These are phyloP conservation scores for Gouania willdenowi DNA, from an alignment of 2,797 vertebrate genomes.

Conservation along the genomic window DNA sequence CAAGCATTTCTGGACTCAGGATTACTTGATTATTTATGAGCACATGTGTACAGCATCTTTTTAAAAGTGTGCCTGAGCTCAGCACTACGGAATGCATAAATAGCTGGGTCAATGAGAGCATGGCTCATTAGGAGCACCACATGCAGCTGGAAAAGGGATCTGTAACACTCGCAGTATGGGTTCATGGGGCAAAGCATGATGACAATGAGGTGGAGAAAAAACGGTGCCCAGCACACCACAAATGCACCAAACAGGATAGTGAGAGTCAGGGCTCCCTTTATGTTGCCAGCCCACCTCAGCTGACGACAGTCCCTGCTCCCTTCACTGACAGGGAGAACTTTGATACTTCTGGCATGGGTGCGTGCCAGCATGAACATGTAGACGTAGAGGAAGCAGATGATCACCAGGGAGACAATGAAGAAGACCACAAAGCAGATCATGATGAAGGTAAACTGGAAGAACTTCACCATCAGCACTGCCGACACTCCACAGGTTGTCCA, in stretches of 20 bases:
- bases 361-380: slow-evolving; percentile 93
- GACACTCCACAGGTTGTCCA: slow-evolving; percentile 82
- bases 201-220: slow-evolving; percentile 88
- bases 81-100: slow-evolving; percentile 90
- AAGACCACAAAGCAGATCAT: slow-evolving; percentile 82
- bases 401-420: slow-evolving; percentile 81
- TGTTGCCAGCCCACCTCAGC: slow-evolving; percentile 62
- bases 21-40: slow-evolving; percentile 3
- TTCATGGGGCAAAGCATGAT: slow-evolving; percentile 85
- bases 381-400: slow-evolving; percentile 87
- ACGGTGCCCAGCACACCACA: slow-evolving; percentile 90
- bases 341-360: slow-evolving; percentile 83
- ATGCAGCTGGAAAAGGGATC: slow-evolving; percentile 89
- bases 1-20: too few species aligned
- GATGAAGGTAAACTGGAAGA: slow-evolving; percentile 78
- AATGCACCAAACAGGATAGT: slow-evolving; percentile 92
- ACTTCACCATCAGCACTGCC: slow-evolving; percentile 80
- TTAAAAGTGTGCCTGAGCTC: slow-evolving; percentile 85
- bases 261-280: slow-evolving; percentile 86
- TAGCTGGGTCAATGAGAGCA: slow-evolving; percentile 87
- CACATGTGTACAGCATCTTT: slow-evolving; percentile 76
- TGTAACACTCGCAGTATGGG: slow-evolving; percentile 93
- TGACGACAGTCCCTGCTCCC: slow-evolving; percentile 7
- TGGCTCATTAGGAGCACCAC: slow-evolving; percentile 90
- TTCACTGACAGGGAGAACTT: slow-evolving; percentile 65